phyloP scores from a whole-genome alignment of 1,140 invertebrate species.

The Lordiphosa stackelbergi region DNA sequence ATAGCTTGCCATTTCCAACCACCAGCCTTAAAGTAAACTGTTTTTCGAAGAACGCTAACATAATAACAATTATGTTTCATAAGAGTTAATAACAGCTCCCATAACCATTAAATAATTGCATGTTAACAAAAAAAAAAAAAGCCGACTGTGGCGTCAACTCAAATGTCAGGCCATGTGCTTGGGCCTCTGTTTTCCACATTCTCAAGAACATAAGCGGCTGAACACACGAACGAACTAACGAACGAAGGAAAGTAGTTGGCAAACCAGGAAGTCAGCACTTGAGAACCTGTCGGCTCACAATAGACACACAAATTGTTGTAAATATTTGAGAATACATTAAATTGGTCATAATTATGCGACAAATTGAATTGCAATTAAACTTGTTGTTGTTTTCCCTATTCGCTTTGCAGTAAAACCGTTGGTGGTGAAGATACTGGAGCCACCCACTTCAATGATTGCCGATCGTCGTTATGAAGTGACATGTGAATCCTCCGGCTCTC shows the following conservation, averaged over 20 bases:
- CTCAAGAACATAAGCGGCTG: slow-evolving; percentile 18
- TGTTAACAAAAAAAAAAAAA: slow-evolving; percentile 32
- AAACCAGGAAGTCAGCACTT: slow-evolving; percentile 39
- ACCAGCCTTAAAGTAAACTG: too few relatives aligned
- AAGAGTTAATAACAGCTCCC: slow-evolving; percentile 9
- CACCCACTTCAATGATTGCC: slow-evolving; percentile 82
- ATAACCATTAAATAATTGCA: slow-evolving; percentile 60
- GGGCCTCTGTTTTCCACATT: not conserved
- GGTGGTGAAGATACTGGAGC: slow-evolving; percentile 85
- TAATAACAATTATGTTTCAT: slow-evolving; percentile 17
- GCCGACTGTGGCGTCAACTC: slow-evolving; percentile 16
- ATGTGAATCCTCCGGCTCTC: slow-evolving; percentile 89
- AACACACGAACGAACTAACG: slow-evolving; percentile 26
- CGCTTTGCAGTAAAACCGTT: slow-evolving; percentile 85
- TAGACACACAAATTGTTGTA: slow-evolving; percentile 53
- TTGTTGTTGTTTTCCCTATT: slow-evolving; percentile 14
- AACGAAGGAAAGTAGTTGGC: slow-evolving; percentile 24
- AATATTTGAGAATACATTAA: slow-evolving; percentile 28
- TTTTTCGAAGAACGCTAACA: not conserved
- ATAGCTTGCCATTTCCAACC: too few relatives aligned
- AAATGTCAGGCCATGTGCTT: slow-evolving; percentile 13
- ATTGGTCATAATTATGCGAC: slow-evolving; percentile 38
- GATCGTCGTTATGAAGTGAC: slow-evolving; percentile 87
- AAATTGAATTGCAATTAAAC: slow-evolving; percentile 46
- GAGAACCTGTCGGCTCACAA: slow-evolving; percentile 38